These are phyloP conservation scores for Chloroclysta siterata DNA, from an alignment of 2,888 invertebrate species.

Conservation along the genomic window DNA sequence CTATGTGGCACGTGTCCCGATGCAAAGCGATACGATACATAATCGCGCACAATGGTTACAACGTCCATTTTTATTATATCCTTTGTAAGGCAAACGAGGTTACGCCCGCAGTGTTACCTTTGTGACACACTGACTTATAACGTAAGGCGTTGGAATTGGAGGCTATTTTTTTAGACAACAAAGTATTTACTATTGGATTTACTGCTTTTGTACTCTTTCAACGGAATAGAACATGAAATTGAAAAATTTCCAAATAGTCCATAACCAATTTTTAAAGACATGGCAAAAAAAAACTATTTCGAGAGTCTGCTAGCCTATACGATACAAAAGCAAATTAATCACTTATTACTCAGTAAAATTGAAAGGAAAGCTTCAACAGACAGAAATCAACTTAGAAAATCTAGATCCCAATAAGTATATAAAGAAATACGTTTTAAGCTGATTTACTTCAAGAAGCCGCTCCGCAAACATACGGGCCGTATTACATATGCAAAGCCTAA, in stretches of 20 bases:
- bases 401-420: background rate
- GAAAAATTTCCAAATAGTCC: no score
- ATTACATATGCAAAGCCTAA: conserved; percentile 51
- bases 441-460: conserved; percentile 23
- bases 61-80: conserved; percentile 64
- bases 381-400: background rate
- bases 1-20: conserved; percentile 31
- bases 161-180: conserved; percentile 11
- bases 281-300: background rate
- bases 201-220: background rate
- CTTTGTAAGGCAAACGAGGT: conserved; percentile 65
- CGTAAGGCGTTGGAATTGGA: conserved; percentile 30
- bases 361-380: background rate
- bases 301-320: no score
- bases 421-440: conserved; percentile 10
- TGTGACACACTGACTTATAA: conserved; percentile 39
- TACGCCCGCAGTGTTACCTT: conserved; percentile 43
- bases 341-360: background rate
- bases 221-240: background rate
- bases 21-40: conserved; percentile 27
- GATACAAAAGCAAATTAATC: background rate
- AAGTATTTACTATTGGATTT: background rate
- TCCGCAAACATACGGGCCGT: conserved; percentile 23
- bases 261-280: no score
- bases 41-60: conserved; percentile 35